phyloP scores from a whole-genome alignment of 2,797 vertebrate genomes.

The Discoglossus pictus region DNA sequence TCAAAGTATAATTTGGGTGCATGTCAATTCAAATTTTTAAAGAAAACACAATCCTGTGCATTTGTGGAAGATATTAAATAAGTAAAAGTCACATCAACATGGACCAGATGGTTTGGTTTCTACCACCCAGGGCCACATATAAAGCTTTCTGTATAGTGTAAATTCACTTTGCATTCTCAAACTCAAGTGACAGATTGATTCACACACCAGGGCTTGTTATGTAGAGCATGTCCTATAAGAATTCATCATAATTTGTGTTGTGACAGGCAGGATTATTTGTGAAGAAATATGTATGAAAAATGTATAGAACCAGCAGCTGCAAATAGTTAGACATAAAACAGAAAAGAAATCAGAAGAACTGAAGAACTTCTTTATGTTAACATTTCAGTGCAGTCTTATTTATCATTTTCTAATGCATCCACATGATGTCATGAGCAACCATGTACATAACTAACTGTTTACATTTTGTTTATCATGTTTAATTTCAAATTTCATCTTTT shows the following conservation, averaged over 20 bases:
- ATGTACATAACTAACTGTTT: not conserved
- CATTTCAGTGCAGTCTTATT: constrained; percentile 19
- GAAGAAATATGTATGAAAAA: constrained; percentile 38
- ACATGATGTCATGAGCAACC: not conserved
- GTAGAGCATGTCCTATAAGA: constrained; percentile 4
- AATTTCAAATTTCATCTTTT: not conserved
- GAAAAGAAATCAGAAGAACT: constrained; percentile 39
- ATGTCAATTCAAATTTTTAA: constrained; percentile 2
- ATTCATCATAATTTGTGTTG: constrained; percentile 41
- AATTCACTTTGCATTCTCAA: constrained; percentile 19
- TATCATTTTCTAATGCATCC: constrained; percentile 27
- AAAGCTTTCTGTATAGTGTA: constrained; percentile 20
- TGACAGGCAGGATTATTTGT: constrained; percentile 50
- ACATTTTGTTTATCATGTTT: not conserved
- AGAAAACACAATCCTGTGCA: not conserved
- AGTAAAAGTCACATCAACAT: constrained; percentile 17
- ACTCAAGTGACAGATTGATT: constrained; percentile 31
- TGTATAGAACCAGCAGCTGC: constrained; percentile 43
- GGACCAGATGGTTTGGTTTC: constrained; percentile 29
- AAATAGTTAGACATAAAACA: constrained; percentile 48
- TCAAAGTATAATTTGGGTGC: too few species aligned
- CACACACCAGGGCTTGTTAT: constrained; percentile 29
- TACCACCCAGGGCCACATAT: constrained; percentile 39
- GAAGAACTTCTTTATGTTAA: constrained; percentile 36
- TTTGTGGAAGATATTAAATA: constrained; percentile 7